These are phyloP conservation scores for Sarcophaga subvicina DNA, from an alignment of 2,888 invertebrate species.

Conservation along the genomic window DNA sequence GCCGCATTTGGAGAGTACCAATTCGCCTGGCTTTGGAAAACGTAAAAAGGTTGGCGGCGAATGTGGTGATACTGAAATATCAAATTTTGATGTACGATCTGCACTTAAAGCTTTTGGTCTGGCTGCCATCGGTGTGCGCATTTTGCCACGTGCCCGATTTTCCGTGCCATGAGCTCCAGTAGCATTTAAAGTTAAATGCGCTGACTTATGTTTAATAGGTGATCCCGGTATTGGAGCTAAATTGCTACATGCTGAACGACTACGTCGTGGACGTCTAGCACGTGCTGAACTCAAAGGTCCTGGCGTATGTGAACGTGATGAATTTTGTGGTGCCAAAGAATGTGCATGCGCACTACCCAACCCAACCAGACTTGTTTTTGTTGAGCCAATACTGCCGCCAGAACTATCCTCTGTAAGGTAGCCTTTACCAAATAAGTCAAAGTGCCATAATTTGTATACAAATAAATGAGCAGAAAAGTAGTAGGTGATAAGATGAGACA, in stretches of 20 bases:
- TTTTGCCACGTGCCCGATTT: conserved; percentile 76
- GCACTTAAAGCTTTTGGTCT: conserved; percentile 79
- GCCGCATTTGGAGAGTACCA: conserved; percentile 79
- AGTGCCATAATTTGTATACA: conserved; percentile 54
- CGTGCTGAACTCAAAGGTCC: conserved; percentile 80
- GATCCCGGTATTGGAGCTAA: conserved; percentile 62
- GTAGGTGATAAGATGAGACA: conserved; percentile 60
- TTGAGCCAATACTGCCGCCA: conserved; percentile 65
- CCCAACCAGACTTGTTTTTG: conserved; percentile 60
- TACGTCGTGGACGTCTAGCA: conserved; percentile 78
- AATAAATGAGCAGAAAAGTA: conserved; percentile 63
- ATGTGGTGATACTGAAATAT: conserved; percentile 45
- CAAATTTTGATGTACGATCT: conserved; percentile 77
- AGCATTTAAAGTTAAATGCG: conserved; percentile 19
- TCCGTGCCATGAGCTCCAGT: conserved; percentile 53
- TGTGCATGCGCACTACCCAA: conserved; percentile 64
- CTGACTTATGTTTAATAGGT: conserved; percentile 65
- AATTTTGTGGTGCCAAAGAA: conserved; percentile 45
- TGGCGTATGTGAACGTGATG: conserved; percentile 74
- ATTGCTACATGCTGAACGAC: conserved; percentile 78
- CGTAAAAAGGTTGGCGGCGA: conserved; percentile 79
- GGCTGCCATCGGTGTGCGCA: conserved; percentile 77
- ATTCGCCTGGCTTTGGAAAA: conserved; percentile 81
- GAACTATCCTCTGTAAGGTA: conserved; percentile 82
- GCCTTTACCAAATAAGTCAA: conserved; percentile 74